Evolutionary conservation across 2,888 invertebrate genomes (phyloP).

Genomic region (Mythimna albipuncta): DNA sequence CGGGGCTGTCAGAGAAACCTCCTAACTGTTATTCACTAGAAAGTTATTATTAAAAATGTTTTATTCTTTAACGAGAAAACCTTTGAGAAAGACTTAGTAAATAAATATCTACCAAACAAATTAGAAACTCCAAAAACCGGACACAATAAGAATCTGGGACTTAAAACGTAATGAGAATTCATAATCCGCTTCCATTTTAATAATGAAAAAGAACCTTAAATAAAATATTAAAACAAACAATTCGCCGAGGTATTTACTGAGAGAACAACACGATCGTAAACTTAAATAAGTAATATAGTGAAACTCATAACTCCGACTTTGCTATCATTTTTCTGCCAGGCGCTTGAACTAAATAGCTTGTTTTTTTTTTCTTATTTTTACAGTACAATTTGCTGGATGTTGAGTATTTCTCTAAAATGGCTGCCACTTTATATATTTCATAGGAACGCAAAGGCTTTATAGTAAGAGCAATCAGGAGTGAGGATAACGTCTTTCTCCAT

Average conservation of each 20-base stretch:
- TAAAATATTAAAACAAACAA: constrained; percentile 28
- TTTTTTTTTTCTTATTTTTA: background rate
- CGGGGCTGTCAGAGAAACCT: no score
- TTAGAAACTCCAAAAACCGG: constrained; percentile 26
- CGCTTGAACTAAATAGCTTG: constrained; percentile 29
- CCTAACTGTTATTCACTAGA: no score
- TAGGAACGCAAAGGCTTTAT: background rate
- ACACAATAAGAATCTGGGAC: constrained; percentile 21
- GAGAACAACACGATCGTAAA: constrained; percentile 23
- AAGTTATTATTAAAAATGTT: background rate
- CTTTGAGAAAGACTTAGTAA: background rate
- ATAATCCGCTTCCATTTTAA: constrained; percentile 33
- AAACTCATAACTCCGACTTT: constrained; percentile 48
- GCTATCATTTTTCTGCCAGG: constrained; percentile 52
- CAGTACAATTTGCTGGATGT: background rate
- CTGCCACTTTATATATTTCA: background rate
- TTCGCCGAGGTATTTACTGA: background rate
- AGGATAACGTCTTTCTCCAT: background rate
- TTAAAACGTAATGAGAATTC: constrained; percentile 44
- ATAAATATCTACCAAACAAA: constrained; percentile 25
- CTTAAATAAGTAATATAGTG: constrained; percentile 31
- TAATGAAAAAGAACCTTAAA: constrained; percentile 22
- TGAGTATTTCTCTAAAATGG: background rate
- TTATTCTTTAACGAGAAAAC: background rate
- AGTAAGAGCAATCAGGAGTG: background rate